Evolutionary conservation across 2,888 invertebrate species (phyloP).

Genomic region (Parascotia fuliginaria): DNA sequence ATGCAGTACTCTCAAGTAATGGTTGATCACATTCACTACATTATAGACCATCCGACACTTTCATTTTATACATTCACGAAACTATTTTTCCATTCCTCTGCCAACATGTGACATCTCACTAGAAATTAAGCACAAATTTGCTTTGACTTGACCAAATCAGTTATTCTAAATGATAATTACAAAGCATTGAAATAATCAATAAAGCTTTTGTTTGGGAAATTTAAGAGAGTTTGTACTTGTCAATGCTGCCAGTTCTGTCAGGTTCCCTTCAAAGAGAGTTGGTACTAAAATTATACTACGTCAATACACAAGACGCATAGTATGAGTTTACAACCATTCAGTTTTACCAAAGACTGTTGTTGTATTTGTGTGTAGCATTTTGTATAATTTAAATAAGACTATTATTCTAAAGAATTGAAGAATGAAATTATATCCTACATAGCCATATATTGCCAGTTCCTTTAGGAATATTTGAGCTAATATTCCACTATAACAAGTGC

Average conservation of each 20-base stretch:
- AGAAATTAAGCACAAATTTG: constrained; percentile 27
- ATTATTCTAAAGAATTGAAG: neutral
- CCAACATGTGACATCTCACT: constrained; percentile 40
- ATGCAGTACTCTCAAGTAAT: constrained; percentile 20
- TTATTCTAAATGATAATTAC: constrained; percentile 40
- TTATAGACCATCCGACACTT: constrained; percentile 23
- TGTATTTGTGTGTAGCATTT: neutral
- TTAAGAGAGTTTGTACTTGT: constrained; percentile 38
- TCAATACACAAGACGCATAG: constrained; percentile 9
- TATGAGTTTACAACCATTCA: constrained; percentile 32
- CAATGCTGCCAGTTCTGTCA: constrained; percentile 39
- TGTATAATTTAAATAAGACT: neutral
- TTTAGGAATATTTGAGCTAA: constrained; percentile 2
- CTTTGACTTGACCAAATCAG: constrained; percentile 22
- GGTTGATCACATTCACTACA: constrained; percentile 16
- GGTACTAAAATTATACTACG: constrained; percentile 14
- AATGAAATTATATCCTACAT: neutral
- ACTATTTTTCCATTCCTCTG: constrained; percentile 27
- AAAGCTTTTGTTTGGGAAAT: constrained; percentile 19
- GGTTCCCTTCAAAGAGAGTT: constrained; percentile 9
- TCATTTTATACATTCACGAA: constrained; percentile 25
- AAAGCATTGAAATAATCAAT: constrained; percentile 30
- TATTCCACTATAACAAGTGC: constrained; percentile 2
- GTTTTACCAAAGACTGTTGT: constrained; percentile 21
- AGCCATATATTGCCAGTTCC: neutral